Percentiles rank a stretch among this genome's conserved stretches.
phyloP scores from a whole-genome alignment of 2,888 invertebrate species.

The Zeuzera pyrina region DNA sequence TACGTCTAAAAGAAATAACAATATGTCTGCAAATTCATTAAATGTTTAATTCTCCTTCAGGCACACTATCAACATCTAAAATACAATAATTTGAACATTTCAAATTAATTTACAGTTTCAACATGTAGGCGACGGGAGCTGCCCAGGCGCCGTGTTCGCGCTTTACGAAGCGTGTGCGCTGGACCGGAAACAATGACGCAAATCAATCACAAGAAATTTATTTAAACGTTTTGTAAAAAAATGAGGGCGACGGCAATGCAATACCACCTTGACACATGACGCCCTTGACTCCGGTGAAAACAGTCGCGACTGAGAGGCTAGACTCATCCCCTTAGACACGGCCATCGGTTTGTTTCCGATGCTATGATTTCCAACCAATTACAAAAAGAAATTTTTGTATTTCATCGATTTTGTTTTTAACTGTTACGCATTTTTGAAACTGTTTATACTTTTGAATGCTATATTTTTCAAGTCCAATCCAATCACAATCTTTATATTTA shows the following conservation, averaged over 20 bases:
- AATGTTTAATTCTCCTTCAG: no score
- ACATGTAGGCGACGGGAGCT: neutral
- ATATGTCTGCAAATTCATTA: no score
- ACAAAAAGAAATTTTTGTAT: no score
- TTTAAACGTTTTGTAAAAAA: slow-evolving; percentile 50
- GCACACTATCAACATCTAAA: no score
- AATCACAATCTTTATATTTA: no score
- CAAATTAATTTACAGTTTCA: neutral
- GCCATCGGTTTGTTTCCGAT: no score
- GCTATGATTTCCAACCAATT: no score
- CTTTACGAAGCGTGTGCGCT: slow-evolving; percentile 27
- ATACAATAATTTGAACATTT: neutral
- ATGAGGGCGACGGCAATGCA: slow-evolving; percentile 54
- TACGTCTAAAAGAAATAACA: no score
- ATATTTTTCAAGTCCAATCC: no score
- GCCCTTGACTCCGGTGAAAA: slow-evolving; percentile 67
- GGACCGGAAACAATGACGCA: slow-evolving; percentile 57
- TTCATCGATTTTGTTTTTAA: no score
- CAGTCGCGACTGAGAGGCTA: slow-evolving; percentile 10
- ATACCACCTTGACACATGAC: slow-evolving; percentile 55
- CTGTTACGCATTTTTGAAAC: no score
- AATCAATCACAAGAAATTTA: slow-evolving; percentile 49
- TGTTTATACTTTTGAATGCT: no score
- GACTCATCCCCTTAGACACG: slow-evolving; percentile 1
- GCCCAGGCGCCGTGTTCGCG: neutral